Base-by-base conservation (phyloP, 2,113 vertebrate genomes). In the Bungarus multicinctus region DNA sequence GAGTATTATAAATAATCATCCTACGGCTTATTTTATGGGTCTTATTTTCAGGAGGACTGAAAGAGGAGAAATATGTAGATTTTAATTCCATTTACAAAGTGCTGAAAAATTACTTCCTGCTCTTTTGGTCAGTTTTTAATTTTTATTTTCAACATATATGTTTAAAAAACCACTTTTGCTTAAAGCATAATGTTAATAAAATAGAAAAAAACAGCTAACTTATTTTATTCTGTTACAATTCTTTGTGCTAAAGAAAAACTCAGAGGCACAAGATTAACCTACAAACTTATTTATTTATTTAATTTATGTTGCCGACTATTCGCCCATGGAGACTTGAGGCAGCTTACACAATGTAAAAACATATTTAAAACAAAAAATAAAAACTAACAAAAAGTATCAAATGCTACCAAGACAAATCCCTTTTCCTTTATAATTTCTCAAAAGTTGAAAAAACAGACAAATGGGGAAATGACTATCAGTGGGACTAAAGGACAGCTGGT, bases 391-490 rank as follows among this genome's bases (percentile, higher is more conserved):
- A 50, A 50, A 50, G 47, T 9, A 50, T 50, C 47, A 50, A 50
- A 50, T 50, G 47, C 91, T 54, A 57, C 85, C 94, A 94, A 94
- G 92, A 90, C 43, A 96, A 94, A 93, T 6, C 8, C 18, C 5
- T 43, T 0, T 55, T 90, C 91, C 91, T 92, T 91, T 55, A 64
- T 25, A 53, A 47, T 74, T 91, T 94, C 89, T 25, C 55, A 90
- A 91, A 88, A 92, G 20, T 54, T 64, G 27, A 93, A 55, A 69
- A 93, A 94, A 93, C 16, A 94, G 55, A 47, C 45, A 92, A 93
- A 47, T 27, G 86, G 22, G 86, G 58, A 96, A 90, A 92, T 1
- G 12, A 94, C n/a, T 20, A 74, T 45, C 25, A 90, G 3, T 5
- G 22, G 91, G 94, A 54, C 53, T 27, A 64, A 94, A 92, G 92